Evolutionary conservation across 2,888 invertebrate genomes (phyloP).

Genomic region (Eilema griseolum): DNA sequence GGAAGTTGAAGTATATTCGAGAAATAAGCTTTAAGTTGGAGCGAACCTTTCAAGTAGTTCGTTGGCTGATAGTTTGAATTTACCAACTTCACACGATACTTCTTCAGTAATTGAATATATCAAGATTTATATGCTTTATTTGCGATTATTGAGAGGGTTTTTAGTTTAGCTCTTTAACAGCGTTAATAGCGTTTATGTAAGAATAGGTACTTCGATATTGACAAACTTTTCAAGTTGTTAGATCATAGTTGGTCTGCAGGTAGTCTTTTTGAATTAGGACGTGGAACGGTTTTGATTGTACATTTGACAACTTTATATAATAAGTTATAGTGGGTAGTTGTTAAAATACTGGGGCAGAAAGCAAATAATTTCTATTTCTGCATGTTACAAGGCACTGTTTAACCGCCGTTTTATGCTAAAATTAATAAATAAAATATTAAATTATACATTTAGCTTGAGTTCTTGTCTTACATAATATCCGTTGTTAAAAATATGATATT

Average conservation of each 20-base stretch:
- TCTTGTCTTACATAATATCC: no score
- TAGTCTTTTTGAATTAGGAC: neutral
- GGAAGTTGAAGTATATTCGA: slow-evolving; percentile 4
- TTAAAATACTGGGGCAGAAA: neutral
- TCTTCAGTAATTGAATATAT: neutral
- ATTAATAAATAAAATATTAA: no score
- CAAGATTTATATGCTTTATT: neutral
- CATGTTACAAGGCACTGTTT: no score
- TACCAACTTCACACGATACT: neutral
- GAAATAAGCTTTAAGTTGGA: neutral
- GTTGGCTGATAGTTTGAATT: neutral
- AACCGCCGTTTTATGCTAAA: no score
- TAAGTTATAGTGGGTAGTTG: neutral
- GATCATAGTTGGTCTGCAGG: neutral
- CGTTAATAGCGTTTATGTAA: neutral
- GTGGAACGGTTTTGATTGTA: neutral
- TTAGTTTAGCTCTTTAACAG: neutral
- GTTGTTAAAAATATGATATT: no score
- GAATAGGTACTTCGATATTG: neutral
- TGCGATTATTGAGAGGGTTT: neutral
- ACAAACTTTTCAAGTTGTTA: neutral
- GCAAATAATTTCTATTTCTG: no score
- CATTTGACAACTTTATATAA: neutral
- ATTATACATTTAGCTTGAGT: no score
- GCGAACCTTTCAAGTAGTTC: neutral